Evolutionary conservation across 1,140 invertebrate species (phyloP).

Genomic region (Drepana arcuata): DNA sequence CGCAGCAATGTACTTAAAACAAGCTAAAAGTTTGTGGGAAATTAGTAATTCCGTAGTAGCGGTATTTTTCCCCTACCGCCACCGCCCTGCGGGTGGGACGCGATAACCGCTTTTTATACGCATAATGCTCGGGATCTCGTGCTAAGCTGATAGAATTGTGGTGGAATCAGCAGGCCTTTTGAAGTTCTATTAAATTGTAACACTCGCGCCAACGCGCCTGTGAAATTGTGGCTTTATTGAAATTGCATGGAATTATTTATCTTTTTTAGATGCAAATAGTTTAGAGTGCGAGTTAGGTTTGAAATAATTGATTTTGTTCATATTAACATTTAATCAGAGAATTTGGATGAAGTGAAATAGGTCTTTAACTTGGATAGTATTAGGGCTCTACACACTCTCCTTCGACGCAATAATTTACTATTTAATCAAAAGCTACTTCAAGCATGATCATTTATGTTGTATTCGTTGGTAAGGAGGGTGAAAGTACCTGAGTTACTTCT

Average conservation of each 20-base stretch:
- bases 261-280: slow-evolving; percentile 12
- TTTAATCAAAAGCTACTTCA: too few relatives aligned
- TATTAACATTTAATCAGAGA: too few relatives aligned
- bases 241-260: slow-evolving; percentile 53
- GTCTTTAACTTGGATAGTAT: too few relatives aligned
- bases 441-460: too few relatives aligned
- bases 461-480: too few relatives aligned
- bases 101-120: slow-evolving; percentile 69
- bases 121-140: slow-evolving; percentile 60
- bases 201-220: slow-evolving; percentile 58
- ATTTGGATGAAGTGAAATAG: too few relatives aligned
- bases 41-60: slow-evolving; percentile 20
- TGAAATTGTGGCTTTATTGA: slow-evolving; percentile 67
- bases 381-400: too few relatives aligned
- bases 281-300: too few relatives aligned
- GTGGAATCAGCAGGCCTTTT: slow-evolving; percentile 63
- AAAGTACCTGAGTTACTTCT: too few relatives aligned
- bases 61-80: slow-evolving; percentile 10
- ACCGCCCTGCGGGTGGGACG: slow-evolving; percentile 9
- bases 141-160: slow-evolving; percentile 70
- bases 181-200: slow-evolving; percentile 69
- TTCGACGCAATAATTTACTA: too few relatives aligned
- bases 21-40: slow-evolving; percentile 22
- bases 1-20: slow-evolving; percentile 27
- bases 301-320: too few relatives aligned